Conservation (phyloP, 2,797 vertebrate species). For the Bufotes viridis region DNA sequence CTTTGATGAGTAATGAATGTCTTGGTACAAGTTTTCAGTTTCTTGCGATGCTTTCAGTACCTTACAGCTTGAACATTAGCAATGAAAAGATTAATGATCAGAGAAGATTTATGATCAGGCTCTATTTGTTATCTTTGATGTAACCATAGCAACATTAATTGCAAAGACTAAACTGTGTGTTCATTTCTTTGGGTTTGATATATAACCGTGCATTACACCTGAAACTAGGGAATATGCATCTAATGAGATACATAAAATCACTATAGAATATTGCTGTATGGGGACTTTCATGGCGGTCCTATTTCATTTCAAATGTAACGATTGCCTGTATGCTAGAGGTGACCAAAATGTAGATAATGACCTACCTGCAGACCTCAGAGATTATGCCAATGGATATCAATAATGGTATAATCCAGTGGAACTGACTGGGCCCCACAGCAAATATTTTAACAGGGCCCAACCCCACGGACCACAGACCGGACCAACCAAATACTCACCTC, state of each 20-base stretch:
- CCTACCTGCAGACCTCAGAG: not conserved
- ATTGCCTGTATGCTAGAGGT: not conserved
- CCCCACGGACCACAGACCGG: too few relatives aligned
- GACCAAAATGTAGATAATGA: not conserved
- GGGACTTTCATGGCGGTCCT: not conserved
- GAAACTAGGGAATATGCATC: not conserved
- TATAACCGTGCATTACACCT: conserved; percentile 35
- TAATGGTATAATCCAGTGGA: too few relatives aligned
- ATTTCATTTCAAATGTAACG: not conserved
- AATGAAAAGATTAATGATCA: conserved; percentile 61
- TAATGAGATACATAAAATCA: not conserved
- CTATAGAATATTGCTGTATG: not conserved
- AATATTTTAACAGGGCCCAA: too few relatives aligned
- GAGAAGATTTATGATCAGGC: conserved; percentile 61
- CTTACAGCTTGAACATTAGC: conserved; percentile 59
- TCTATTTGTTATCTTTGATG: conserved; percentile 63
- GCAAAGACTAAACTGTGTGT: conserved; percentile 39
- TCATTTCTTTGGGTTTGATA: conserved; percentile 34
- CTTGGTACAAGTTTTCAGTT: conserved; percentile 46
- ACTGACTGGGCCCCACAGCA: too few relatives aligned
- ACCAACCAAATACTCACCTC: too few relatives aligned
- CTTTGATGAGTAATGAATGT: conserved; percentile 62
- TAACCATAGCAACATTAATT: conserved; percentile 62
- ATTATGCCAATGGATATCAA: not conserved
- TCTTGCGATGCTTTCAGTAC: conserved; percentile 49